phyloP scores from a whole-genome alignment of 2,797 vertebrate genomes.

The Megaceryle alcyon region DNA sequence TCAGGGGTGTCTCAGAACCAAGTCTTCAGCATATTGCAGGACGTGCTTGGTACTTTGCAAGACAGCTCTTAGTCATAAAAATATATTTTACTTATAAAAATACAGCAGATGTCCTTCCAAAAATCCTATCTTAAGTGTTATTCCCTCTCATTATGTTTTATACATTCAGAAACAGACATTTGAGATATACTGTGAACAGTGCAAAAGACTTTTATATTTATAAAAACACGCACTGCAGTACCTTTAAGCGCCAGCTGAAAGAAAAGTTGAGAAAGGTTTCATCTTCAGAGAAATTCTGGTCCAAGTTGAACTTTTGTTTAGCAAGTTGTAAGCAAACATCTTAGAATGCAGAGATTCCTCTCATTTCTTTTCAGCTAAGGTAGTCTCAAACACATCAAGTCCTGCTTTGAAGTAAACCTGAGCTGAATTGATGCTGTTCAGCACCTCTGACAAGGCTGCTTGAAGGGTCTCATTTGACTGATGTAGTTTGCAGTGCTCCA shows the following conservation, averaged over 20 bases:
- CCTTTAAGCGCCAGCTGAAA: slow-evolving; percentile 56
- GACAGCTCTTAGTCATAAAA: slow-evolving; percentile 19
- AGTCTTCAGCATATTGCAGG: background rate
- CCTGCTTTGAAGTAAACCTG: slow-evolving; percentile 89
- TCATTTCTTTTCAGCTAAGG: slow-evolving; percentile 79
- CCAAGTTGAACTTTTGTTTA: slow-evolving; percentile 59
- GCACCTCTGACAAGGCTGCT: slow-evolving; percentile 84
- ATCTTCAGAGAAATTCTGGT: slow-evolving; percentile 60
- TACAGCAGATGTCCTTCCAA: slow-evolving; percentile 73
- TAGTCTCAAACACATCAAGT: slow-evolving; percentile 88
- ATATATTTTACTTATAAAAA: slow-evolving; percentile 64
- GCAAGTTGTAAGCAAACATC: slow-evolving; percentile 73
- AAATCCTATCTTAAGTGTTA: slow-evolving; percentile 53
- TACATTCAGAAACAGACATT: slow-evolving; percentile 67
- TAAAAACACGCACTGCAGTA: slow-evolving; percentile 36
- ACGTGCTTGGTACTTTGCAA: background rate
- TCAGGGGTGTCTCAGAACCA: background rate
- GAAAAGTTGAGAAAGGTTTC: slow-evolving; percentile 47
- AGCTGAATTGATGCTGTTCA: slow-evolving; percentile 87
- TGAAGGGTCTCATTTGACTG: slow-evolving; percentile 79
- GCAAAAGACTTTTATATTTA: slow-evolving; percentile 72
- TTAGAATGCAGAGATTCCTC: slow-evolving; percentile 51
- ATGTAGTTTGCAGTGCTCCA: slow-evolving; percentile 73
- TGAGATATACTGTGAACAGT: slow-evolving; percentile 66
- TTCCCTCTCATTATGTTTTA: slow-evolving; percentile 48